Conservation (phyloP, 2,113 vertebrate species). For the Morone saxatilis region DNA sequence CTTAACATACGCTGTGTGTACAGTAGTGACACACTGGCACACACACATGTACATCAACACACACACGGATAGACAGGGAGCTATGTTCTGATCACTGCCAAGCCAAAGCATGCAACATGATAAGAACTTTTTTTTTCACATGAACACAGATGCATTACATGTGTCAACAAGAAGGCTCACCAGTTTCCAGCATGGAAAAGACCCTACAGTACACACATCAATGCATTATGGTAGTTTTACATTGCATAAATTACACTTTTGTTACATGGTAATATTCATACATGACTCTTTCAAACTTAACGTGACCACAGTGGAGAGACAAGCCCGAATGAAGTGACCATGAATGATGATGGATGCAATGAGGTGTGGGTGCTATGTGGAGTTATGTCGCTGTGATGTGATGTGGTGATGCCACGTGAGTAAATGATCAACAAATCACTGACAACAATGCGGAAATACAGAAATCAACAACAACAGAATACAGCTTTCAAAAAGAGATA, state of each 20-base stretch:
- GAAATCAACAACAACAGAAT: constrained; percentile 76
- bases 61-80: constrained; percentile 68
- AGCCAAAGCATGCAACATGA: constrained; percentile 82
- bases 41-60: constrained; percentile 5
- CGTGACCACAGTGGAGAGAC: constrained; percentile 78
- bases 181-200: constrained; percentile 64
- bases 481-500: constrained; percentile 64
- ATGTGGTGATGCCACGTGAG: constrained; percentile 69
- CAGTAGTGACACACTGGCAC: constrained; percentile 33
- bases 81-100: constrained; percentile 75
- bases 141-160: constrained; percentile 82
- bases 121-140: constrained; percentile 74
- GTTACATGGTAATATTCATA: constrained; percentile 66
- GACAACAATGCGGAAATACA: constrained; percentile 79
- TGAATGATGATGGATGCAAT: constrained; percentile 68
- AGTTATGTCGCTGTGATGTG: constrained; percentile 55
- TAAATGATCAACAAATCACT: constrained; percentile 76
- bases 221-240: constrained; percentile 73
- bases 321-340: constrained; percentile 73
- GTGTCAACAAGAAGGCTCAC: constrained; percentile 74
- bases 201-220: constrained; percentile 68
- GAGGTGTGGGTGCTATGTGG: constrained; percentile 62
- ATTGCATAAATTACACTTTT: constrained; percentile 59
- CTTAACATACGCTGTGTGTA: constrained; percentile 32
- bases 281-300: constrained; percentile 65